Base-by-base conservation (phyloP, 2,888 invertebrate species). In the Lobophora halterata region DNA sequence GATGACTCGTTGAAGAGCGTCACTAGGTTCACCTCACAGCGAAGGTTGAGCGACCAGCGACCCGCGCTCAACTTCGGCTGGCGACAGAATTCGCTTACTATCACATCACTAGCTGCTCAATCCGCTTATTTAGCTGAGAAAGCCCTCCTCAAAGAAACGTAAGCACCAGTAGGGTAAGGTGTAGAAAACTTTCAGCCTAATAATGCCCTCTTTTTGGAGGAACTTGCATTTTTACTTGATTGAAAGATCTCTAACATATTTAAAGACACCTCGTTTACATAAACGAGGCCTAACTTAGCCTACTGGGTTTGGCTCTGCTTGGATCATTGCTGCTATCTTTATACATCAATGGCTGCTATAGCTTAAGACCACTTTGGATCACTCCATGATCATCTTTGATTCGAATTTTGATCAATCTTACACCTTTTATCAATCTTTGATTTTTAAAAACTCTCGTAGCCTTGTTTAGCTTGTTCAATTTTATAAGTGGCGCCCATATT, bases 1-100 rank as follows among this genome's bases (percentile, higher is more conserved):
- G 73, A 80, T 82, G 85, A 83, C 2, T 85, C 85, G 58, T 8
- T 65, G 58, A 81, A 58, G 57, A 80, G 71, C 59, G 42, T 78
- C 46, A 48, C 58, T 50, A 61, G 51, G 51, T 65, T 53, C 36
- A 39, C 60, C 17, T 49, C 53, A 23, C 58, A 66, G 12, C 62
- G 62, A 41, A 65, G 62, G 14, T 5, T 50, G 44, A 60, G 58
- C 41, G 48, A 57, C 32, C 58, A 56, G 14, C 36, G 50, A 5
- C 49, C 61, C 5, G 47, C 57, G 33, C 40, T 60, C 27, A 52
- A 61, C 40, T 48, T 71, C 39, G 71, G 77, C 45, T 76, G 75
- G 65, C 74, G 81, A 3, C 67, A 70, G 33, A 80, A 81, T 55
- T 82, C 80, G 25, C 67, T 81, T 41, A 79, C 80, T 45, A 81